These are phyloP conservation scores for Micromussa lordhowensis DNA, from an alignment of 92 coral and sea anemone species.

Conservation along the genomic window DNA sequence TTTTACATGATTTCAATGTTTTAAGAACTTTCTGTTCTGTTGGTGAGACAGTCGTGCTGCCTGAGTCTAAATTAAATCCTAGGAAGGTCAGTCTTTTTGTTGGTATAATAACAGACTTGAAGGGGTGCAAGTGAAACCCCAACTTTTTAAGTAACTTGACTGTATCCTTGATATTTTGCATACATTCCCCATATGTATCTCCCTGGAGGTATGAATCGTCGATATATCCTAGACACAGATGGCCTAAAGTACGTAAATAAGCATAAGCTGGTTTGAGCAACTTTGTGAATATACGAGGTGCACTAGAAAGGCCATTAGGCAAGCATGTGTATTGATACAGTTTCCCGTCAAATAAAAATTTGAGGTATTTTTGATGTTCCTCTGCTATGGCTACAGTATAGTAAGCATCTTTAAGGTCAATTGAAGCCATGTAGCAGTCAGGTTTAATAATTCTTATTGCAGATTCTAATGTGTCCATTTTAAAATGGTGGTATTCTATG, in stretches of 20 bases:
- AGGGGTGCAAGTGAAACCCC: constrained; percentile 44
- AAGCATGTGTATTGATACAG: constrained; percentile 30
- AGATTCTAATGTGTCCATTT: constrained; percentile 68
- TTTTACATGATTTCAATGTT: no score
- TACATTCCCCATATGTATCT: constrained; percentile 5
- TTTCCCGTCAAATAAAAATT: constrained; percentile 37
- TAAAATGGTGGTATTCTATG: constrained; percentile 62
- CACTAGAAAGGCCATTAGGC: constrained; percentile 23
- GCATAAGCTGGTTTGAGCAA: constrained; percentile 54
- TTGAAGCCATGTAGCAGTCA: constrained; percentile 66
- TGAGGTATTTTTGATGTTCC: constrained; percentile 42
- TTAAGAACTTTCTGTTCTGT: no score
- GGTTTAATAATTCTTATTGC: constrained; percentile 55
- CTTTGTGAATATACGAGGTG: constrained; percentile 44
- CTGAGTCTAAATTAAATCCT: constrained; percentile 50
- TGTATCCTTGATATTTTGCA: constrained; percentile 47
- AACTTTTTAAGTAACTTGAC: constrained; percentile 21
- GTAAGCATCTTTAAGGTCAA: constrained; percentile 61
- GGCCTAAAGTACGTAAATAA: constrained; percentile 36
- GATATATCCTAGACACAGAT: constrained; percentile 50
- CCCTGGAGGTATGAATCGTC: constrained; percentile 48
- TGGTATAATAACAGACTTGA: constrained; percentile 39
- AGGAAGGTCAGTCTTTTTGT: constrained; percentile 31
- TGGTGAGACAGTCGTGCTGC: no score
- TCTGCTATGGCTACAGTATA: constrained; percentile 25